Evolutionary conservation across 2,797 vertebrate species (phyloP), one percentile per base, ranked within the genome.

Genomic region (Peromyscus melanophrys): DNA sequence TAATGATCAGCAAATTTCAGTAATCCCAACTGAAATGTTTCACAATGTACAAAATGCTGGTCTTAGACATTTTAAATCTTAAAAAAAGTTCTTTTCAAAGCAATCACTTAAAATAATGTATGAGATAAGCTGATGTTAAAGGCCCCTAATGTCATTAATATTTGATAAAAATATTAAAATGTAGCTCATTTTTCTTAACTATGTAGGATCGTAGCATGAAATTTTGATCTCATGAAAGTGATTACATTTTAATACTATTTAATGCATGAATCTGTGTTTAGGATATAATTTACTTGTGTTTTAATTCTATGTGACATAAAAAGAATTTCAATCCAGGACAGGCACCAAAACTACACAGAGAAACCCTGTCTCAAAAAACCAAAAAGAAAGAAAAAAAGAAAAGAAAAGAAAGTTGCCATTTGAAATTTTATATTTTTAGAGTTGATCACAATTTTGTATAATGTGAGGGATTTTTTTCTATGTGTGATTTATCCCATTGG

Each of bases 31-130:
- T 90, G 49, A 88, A 96, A 94, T 95, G 94, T 92, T 71, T 87
- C 63, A 84, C 52, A 78, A 25, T 83, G 21, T 95, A 75, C 52
- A 63, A 57, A 34, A 40, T 49, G 25, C 80, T 96, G 9, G 10
- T n/a, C 46, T 93, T 96, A 34, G 57, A 88, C 93, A 88, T 69
- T 73, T 96, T 81, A 57, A 89, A 93, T 93, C 40, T 77, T 95
- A 61, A 90, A 59, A 52, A 90, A 57, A 40, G 88, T 92, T 17
- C 49, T 84, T 52, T 83, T 65, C 27, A 76, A 89, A 91, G 34
- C 27, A 80, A 57, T 65, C 34, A 43, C n/a, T 96, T n/a, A 63
- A 84, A 77, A 52, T 86, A 88, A 82, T 34, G 77, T 37, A 96
- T 90, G 29, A 92, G 23, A 31, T 89, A 76, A 78, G 69, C 57